Evolutionary conservation across 2,113 vertebrate genomes (phyloP).

Genomic region (Odobenus rosmarus): DNA sequence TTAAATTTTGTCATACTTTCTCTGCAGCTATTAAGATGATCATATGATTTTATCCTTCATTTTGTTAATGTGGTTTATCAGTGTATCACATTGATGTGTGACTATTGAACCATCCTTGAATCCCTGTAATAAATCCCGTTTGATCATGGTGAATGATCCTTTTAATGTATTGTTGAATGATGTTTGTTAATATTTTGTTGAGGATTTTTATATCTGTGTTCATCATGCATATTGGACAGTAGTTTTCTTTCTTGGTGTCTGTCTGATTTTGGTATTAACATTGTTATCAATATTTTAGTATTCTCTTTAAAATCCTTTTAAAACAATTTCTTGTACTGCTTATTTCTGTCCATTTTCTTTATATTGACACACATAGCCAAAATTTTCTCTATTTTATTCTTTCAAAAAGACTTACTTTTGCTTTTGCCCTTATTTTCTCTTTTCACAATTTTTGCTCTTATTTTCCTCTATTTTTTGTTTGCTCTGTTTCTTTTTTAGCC

Average conservation of each 20-base stretch:
- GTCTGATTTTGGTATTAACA: background rate
- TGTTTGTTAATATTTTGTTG: background rate
- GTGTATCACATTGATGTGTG: background rate
- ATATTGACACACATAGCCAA: background rate
- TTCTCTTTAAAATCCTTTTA: background rate
- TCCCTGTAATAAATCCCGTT: background rate
- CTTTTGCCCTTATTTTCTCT: background rate
- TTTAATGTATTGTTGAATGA: background rate
- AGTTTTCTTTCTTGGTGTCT: background rate
- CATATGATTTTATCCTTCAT: background rate
- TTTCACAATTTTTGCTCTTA: background rate
- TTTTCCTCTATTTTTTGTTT: background rate
- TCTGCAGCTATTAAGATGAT: background rate
- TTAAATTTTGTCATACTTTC: background rate
- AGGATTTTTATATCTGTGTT: background rate
- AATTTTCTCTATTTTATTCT: background rate
- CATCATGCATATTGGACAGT: background rate
- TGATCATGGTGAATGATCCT: background rate
- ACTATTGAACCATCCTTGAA: background rate
- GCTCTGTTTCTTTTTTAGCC: background rate
- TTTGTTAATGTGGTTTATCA: background rate
- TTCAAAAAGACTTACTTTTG: background rate
- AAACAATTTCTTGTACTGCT: background rate
- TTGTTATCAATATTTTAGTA: background rate
- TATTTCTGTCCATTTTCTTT: background rate